phyloP scores from a whole-genome alignment of 2,888 invertebrate species.

The Cheilosia vulpina region DNA sequence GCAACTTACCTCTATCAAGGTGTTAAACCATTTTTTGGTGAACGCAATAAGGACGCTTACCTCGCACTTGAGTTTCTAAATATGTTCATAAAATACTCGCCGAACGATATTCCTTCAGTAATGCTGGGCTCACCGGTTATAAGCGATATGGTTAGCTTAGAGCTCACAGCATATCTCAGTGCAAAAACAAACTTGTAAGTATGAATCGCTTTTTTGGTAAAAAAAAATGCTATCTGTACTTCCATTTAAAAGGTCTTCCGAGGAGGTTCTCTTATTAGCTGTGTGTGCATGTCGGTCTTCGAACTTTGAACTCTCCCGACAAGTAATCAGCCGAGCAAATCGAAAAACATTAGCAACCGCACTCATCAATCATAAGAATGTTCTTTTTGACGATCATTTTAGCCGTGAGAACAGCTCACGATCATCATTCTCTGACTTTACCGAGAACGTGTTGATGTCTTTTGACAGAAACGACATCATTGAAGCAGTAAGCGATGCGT shows the following conservation, averaged over 20 bases:
- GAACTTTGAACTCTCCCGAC: conserved; percentile 81
- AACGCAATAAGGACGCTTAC: conserved; percentile 78
- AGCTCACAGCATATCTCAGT: conserved; percentile 81
- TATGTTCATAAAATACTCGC: conserved; percentile 81
- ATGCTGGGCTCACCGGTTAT: conserved; percentile 81
- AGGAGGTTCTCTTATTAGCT: conserved; percentile 80
- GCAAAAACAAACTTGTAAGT: conserved; percentile 79
- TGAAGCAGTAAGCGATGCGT: conserved; percentile 82
- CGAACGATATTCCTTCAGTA: conserved; percentile 80
- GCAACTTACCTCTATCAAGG: conserved; percentile 80
- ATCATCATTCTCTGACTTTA: conserved; percentile 81
- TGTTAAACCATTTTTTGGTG: conserved; percentile 80
- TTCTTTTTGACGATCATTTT: conserved; percentile 80
- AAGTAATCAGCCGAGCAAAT: conserved; percentile 78
- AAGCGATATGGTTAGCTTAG: conserved; percentile 81
- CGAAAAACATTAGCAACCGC: conserved; percentile 80
- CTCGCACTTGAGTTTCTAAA: conserved; percentile 81
- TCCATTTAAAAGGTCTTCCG: conserved; percentile 76
- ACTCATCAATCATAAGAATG: conserved; percentile 81
- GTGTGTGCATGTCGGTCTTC: conserved; percentile 82
- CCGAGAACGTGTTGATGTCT: conserved; percentile 81
- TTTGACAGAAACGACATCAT: conserved; percentile 79
- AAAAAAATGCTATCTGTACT: neutral
- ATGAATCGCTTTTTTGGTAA: neutral
- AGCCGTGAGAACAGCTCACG: conserved; percentile 68